Conservation (phyloP, 2,797 vertebrate species). For the Melanotaenia nigrans region DNA sequence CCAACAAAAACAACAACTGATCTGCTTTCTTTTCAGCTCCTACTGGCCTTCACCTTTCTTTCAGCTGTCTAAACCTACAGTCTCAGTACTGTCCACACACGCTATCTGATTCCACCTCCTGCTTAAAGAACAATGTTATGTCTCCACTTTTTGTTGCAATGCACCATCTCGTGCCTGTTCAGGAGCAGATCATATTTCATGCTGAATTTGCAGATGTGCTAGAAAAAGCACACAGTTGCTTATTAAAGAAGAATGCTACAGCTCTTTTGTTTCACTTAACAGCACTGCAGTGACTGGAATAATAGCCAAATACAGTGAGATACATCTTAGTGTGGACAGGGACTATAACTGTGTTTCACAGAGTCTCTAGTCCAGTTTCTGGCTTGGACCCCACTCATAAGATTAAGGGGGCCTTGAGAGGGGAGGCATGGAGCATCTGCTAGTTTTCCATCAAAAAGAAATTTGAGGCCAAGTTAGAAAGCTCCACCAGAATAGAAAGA, state of each 20-base stretch:
- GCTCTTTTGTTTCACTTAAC: constrained; percentile 63
- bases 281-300: constrained; percentile 36
- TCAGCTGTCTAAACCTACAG: constrained; percentile 34
- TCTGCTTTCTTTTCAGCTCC: constrained; percentile 29
- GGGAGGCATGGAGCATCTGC: constrained; percentile 56
- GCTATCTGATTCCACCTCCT: constrained; percentile 42
- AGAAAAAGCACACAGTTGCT: constrained; percentile 47
- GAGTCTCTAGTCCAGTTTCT: constrained; percentile 59
- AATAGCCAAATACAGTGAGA: constrained; percentile 43
- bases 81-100: constrained; percentile 28
- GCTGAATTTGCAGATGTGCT: constrained; percentile 67
- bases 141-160: constrained; percentile 17
- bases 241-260: constrained; percentile 41
- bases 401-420: constrained; percentile 61
- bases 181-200: constrained; percentile 60
- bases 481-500: constrained; percentile 20
- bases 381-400: constrained; percentile 47
- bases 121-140: constrained; percentile 38
- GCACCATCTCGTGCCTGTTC: constrained; percentile 42
- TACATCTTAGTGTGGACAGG: constrained; percentile 33
- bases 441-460: constrained; percentile 61
- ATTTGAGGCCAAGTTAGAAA: constrained; percentile 42
- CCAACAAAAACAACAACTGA: constrained; percentile 54
- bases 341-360: constrained; percentile 25
- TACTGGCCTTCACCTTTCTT: constrained; percentile 43